A percentile compares a stretch with the other conserved stretches of the same genome.
Evolutionary conservation across 2,797 vertebrate species (phyloP).

Genomic region (Perodicticus potto): DNA sequence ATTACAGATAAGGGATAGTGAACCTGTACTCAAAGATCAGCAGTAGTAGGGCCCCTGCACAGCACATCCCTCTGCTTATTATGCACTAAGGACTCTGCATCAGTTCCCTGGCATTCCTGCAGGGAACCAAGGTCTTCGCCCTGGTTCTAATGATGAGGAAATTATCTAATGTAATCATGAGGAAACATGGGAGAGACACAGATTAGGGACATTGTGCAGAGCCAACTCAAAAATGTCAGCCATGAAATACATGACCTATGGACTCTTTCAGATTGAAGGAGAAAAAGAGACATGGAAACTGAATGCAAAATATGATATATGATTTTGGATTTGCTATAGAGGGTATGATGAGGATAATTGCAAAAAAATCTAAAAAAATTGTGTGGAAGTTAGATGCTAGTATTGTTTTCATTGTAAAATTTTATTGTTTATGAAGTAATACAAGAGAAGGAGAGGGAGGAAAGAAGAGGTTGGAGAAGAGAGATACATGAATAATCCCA

Average conservation of each 20-base stretch:
- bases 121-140: too few relatives aligned
- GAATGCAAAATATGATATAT: not conserved
- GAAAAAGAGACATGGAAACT: not conserved
- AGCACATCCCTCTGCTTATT: fast-evolving
- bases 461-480: not conserved
- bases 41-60: not conserved
- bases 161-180: not conserved
- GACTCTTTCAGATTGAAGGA: not conserved
- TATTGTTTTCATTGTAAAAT: not conserved
- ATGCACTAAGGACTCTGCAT: too few relatives aligned
- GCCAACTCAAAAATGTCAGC: not conserved
- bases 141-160: not conserved
- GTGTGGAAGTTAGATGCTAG: not conserved
- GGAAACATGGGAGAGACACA: not conserved
- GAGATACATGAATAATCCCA: not conserved
- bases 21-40: not conserved
- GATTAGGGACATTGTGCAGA: not conserved
- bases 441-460: not conserved
- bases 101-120: not conserved
- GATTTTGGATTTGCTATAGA: not conserved
- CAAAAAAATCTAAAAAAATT: not conserved
- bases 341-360: not conserved
- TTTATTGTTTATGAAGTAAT: not conserved
- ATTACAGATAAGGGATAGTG: not conserved
- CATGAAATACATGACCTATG: not conserved